phyloP scores from a whole-genome alignment of 2,113 vertebrate species.

The Plectropomus leopardus region DNA sequence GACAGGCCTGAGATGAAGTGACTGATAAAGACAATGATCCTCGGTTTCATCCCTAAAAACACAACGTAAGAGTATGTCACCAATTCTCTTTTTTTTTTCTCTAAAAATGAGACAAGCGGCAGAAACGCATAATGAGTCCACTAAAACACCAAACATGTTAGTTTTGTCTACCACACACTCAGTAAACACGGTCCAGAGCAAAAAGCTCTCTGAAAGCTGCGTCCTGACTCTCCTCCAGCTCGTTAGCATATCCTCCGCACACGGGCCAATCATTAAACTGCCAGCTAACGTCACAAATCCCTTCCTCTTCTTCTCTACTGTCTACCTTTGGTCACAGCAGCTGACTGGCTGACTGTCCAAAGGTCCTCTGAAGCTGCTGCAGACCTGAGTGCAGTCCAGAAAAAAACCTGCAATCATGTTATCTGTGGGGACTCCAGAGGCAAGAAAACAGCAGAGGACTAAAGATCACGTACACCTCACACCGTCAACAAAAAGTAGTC shows the following conservation, averaged over 20 bases:
- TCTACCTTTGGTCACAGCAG: conserved; percentile 74
- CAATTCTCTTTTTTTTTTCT: background rate
- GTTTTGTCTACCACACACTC: background rate
- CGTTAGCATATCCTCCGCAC: conserved; percentile 30
- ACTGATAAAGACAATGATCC: too few relatives aligned
- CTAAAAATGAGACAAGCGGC: too few relatives aligned
- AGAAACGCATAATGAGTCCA: background rate
- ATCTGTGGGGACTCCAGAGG: background rate
- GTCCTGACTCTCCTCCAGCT: conserved; percentile 19
- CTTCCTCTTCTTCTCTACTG: conserved; percentile 7
- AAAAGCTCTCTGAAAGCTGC: background rate
- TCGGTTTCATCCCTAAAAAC: too few relatives aligned
- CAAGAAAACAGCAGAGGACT: background rate
- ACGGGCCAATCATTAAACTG: conserved; percentile 48
- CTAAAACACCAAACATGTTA: background rate
- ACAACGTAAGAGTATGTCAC: too few relatives aligned
- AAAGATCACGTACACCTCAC: background rate
- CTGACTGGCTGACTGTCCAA: conserved; percentile 60
- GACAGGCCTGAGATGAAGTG: too few relatives aligned
- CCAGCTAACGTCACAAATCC: conserved; percentile 34
- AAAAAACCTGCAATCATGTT: background rate
- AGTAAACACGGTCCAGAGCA: conserved; percentile 1
- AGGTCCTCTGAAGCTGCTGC: conserved; percentile 56
- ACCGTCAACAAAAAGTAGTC: background rate
- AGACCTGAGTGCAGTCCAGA: background rate